Percentiles rank a stretch among this genome's conserved stretches.
Conservation (phyloP, 2,797 vertebrate genomes). For the Apodemus agrarius region DNA sequence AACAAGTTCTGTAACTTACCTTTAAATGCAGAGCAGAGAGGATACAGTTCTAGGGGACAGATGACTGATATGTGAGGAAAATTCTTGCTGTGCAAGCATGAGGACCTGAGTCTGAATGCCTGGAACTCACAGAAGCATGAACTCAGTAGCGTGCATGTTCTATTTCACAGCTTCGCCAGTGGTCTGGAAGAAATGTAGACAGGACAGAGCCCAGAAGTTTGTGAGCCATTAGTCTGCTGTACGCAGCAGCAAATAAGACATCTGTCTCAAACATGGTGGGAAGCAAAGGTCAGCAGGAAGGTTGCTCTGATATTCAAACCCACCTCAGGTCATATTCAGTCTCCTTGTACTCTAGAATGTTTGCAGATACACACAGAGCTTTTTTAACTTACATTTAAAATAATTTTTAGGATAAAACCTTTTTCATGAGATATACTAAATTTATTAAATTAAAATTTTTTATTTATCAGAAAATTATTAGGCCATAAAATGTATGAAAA, state of each 20-base stretch:
- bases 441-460: conserved; percentile 28
- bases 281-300: not conserved
- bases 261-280: not conserved
- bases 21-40: conserved; percentile 24
- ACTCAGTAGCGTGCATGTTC: not conserved
- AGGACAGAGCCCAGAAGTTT: not conserved
- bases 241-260: not conserved
- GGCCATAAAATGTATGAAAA: not conserved
- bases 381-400: conserved; percentile 47
- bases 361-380: not conserved
- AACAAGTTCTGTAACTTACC: conserved; percentile 39
- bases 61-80: not conserved
- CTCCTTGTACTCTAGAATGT: not conserved
- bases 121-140: too few relatives aligned
- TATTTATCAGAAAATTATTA: conserved; percentile 47
- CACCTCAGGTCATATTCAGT: not conserved
- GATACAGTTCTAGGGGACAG: not conserved
- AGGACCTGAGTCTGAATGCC: not conserved
- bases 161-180: not conserved
- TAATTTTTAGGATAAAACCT: conserved; percentile 47
- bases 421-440: conserved; percentile 26
- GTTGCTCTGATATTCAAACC: not conserved
- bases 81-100: not conserved
- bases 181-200: too few relatives aligned
- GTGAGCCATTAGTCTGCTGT: not conserved